These are phyloP conservation scores for Erythrolamprus reginae DNA, from an alignment of 2,113 vertebrate genomes.

Conservation along the genomic window DNA sequence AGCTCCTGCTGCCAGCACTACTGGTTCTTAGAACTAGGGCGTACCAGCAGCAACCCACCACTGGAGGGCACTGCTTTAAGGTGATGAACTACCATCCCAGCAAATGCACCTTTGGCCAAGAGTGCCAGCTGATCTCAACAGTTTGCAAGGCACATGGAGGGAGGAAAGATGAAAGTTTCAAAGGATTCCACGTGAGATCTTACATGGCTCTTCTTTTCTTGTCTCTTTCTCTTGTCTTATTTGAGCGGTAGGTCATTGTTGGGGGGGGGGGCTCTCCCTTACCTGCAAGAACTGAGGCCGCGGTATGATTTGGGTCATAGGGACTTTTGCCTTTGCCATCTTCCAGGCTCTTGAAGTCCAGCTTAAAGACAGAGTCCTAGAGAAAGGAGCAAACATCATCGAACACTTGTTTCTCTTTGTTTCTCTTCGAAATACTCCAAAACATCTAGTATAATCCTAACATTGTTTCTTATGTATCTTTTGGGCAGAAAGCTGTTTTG, in stretches of 20 bases:
- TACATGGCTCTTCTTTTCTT: neutral
- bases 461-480: no score
- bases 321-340: slow-evolving; percentile 96
- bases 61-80: neutral
- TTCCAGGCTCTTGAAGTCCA: slow-evolving; percentile 73
- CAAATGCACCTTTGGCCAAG: neutral
- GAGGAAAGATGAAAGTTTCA: neutral
- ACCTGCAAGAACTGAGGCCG: slow-evolving; percentile 91
- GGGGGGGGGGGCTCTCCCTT: slow-evolving; percentile 24
- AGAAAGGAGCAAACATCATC: neutral
- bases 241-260: neutral
- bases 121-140: neutral
- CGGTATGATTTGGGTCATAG: slow-evolving; percentile 84
- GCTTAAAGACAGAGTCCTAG: slow-evolving; percentile 84
- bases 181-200: neutral
- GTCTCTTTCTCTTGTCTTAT: no score
- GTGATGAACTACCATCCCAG: neutral
- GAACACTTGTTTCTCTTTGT: no score
- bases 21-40: no score
- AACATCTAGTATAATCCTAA: no score
- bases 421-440: no score
- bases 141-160: neutral
- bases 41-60: no score
- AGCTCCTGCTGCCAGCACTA: no score
- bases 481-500: no score